Evolutionary conservation across 2,113 vertebrate species (phyloP).

Genomic region (Nycticorax nycticorax): DNA sequence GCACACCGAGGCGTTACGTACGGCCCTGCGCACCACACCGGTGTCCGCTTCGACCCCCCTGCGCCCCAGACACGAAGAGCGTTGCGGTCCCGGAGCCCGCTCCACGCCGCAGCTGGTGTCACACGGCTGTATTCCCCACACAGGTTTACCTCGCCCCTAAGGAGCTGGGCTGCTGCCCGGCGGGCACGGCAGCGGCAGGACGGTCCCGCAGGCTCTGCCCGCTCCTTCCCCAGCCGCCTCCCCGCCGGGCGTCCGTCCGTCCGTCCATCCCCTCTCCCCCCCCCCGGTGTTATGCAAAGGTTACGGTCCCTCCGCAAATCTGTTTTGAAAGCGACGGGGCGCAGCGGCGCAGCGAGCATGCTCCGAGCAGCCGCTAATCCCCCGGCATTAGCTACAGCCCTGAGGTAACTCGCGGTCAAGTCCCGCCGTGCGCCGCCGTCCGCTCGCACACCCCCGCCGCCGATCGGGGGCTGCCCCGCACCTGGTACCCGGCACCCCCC

Average conservation of each 20-base stretch:
- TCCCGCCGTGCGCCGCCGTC: neutral
- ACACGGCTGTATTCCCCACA: neutral
- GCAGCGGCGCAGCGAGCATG: constrained; percentile 72
- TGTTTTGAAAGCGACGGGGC: constrained; percentile 55
- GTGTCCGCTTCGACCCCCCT: fast-evolving
- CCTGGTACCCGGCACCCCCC: neutral
- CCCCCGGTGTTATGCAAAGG: constrained; percentile 58
- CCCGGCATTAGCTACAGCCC: constrained; percentile 46
- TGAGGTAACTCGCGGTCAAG: constrained; percentile 86
- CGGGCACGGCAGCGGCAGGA: neutral
- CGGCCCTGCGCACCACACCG: neutral
- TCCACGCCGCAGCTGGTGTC: neutral
- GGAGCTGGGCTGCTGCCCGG: neutral
- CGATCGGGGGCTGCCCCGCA: neutral
- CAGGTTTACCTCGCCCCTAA: fast-evolving
- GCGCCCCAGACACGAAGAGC: neutral
- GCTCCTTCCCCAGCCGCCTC: neutral
- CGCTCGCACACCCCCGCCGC: neutral
- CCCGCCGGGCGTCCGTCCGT: neutral
- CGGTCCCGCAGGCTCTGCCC: neutral
- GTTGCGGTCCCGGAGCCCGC: fast-evolving
- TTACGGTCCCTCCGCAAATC: constrained; percentile 54
- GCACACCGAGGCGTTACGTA: fast-evolving
- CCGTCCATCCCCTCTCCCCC: neutral
- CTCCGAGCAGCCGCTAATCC: constrained; percentile 66